These are phyloP conservation scores for Cryptophagus acutangulus DNA, from an alignment of 2,888 invertebrate species.

Conservation along the genomic window DNA sequence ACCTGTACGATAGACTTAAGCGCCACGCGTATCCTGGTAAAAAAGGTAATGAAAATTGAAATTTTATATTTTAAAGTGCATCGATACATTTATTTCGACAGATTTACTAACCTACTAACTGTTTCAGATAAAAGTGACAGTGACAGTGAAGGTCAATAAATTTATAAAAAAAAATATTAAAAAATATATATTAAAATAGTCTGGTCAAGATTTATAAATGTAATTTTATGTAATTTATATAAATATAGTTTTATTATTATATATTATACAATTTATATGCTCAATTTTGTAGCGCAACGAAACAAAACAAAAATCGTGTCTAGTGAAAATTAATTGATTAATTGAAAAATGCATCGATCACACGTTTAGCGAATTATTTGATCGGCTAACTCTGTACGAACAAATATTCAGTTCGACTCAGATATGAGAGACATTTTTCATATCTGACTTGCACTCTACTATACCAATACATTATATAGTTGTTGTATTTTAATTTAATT, in stretches of 20 bases:
- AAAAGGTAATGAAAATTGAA: conserved; percentile 66
- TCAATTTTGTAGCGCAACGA: conserved; percentile 32
- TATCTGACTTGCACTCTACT: too few species aligned
- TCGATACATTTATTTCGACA: conserved; percentile 3
- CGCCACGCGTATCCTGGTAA: conserved; percentile 92
- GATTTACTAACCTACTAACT: conserved; percentile 29
- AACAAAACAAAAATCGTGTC: too few species aligned
- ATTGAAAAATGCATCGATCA: too few species aligned
- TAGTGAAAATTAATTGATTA: conserved; percentile 33
- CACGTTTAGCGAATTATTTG: too few species aligned
- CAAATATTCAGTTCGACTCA: too few species aligned
- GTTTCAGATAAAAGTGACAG: conserved; percentile 88
- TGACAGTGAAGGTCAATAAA: conserved; percentile 88
- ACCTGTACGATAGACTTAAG: conserved; percentile 90
- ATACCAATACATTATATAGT: too few species aligned
- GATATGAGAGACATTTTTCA: too few species aligned
- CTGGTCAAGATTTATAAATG: conserved; percentile 35
- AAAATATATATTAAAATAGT: conserved; percentile 23
- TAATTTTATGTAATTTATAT: not conserved
- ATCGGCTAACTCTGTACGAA: too few species aligned
- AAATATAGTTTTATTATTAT: too few species aligned
- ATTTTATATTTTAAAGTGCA: not conserved
- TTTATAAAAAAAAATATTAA: conserved; percentile 16
- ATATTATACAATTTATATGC: conserved; percentile 26
- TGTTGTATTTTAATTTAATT: too few species aligned